Conservation (phyloP, 2,888 invertebrate genomes). For the Microctonus hyperodae region DNA sequence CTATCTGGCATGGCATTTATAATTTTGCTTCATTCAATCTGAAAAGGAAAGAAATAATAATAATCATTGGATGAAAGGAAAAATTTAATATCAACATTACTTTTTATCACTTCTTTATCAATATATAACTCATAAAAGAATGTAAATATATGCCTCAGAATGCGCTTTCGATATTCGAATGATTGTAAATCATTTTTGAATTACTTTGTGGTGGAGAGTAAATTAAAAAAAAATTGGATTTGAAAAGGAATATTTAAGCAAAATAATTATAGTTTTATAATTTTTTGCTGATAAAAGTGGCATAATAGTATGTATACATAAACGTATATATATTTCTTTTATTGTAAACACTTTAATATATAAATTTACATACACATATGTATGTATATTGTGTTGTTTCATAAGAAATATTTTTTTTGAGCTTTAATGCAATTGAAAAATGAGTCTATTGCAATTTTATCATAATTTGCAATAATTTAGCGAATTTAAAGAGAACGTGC, state of each 20-base stretch:
- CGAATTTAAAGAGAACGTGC: conserved; percentile 27
- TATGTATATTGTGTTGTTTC: conserved; percentile 3
- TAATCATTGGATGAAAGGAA: too few species aligned
- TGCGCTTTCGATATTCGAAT: too few species aligned
- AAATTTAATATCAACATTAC: too few species aligned
- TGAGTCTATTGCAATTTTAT: background rate
- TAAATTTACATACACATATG: background rate
- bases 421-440: background rate
- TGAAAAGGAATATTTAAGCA: background rate
- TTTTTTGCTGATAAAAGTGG: background rate
- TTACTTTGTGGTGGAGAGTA: too few species aligned
- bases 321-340: background rate
- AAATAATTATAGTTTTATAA: conserved; percentile 1
- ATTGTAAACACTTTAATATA: background rate
- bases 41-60: conserved; percentile 4
- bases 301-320: background rate
- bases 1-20: conserved; percentile 6
- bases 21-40: conserved; percentile 13
- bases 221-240: background rate
- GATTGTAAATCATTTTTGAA: too few species aligned
- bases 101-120: too few species aligned
- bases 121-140: too few species aligned
- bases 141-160: too few species aligned
- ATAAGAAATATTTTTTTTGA: background rate
- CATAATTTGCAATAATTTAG: conserved; percentile 26